These are phyloP conservation scores for Elysia crispata DNA, from an alignment of 2,888 invertebrate species.

Conservation along the genomic window DNA sequence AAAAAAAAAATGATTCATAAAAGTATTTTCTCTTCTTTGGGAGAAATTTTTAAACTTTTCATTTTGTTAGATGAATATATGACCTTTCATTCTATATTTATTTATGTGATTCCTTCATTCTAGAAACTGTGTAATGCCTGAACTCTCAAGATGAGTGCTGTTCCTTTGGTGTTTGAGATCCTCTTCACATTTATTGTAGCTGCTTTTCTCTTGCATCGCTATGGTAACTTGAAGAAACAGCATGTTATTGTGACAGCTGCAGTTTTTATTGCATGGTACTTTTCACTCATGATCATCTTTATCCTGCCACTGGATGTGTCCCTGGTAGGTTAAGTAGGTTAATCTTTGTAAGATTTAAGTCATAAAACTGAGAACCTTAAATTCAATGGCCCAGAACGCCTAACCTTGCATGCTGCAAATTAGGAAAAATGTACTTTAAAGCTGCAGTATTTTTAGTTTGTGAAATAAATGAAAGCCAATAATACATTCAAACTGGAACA, in stretches of 20 bases:
- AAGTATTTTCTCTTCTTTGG: too few relatives aligned
- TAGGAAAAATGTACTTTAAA: too few relatives aligned
- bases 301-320: conserved; percentile 98
- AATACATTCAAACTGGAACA: too few relatives aligned
- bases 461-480: too few relatives aligned
- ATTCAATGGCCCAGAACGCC: too few relatives aligned
- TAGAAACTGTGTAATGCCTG: too few relatives aligned
- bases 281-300: conserved; percentile 98
- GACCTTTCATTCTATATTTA: neutral
- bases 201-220: conserved; percentile 89
- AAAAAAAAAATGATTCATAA: too few relatives aligned
- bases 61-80: too few relatives aligned
- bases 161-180: conserved; percentile 86
- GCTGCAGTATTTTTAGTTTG: too few relatives aligned
- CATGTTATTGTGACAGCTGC: conserved; percentile 94
- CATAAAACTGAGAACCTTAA: neutral
- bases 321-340: conserved; percentile 85
- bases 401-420: too few relatives aligned
- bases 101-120: too few relatives aligned
- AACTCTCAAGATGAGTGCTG: conserved; percentile 71
- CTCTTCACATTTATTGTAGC: conserved; percentile 87
- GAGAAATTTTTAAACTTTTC: too few relatives aligned
- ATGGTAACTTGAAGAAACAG: conserved; percentile 96
- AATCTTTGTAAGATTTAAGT: neutral
- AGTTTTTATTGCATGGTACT: conserved; percentile 98